Percentiles rank a stretch among this genome's conserved stretches.
Evolutionary conservation across 2,797 vertebrate genomes (phyloP).

Genomic region (Microhierax caerulescens): DNA sequence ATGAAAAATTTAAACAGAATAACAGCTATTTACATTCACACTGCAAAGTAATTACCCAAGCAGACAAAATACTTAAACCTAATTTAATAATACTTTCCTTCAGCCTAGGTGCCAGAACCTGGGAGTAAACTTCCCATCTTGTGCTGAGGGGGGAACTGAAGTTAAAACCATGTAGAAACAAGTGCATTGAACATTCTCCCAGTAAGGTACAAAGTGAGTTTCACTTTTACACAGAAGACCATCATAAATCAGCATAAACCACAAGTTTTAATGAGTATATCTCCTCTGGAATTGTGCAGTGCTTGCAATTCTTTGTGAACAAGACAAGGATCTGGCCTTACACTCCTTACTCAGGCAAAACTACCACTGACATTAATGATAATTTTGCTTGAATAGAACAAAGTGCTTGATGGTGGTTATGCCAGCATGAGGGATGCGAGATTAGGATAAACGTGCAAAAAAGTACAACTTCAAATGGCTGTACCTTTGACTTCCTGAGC

Average conservation of each 20-base stretch:
- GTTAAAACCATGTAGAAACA: constrained; percentile 45
- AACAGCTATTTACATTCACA: constrained; percentile 73
- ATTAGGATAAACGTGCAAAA: constrained; percentile 25
- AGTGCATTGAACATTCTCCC: constrained; percentile 28
- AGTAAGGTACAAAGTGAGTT: not conserved
- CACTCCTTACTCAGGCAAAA: constrained; percentile 46
- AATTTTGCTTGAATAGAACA: constrained; percentile 51
- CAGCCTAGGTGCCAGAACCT: constrained; percentile 65
- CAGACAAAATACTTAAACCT: constrained; percentile 69
- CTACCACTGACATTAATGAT: constrained; percentile 50
- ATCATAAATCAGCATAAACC: constrained; percentile 30
- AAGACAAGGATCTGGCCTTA: constrained; percentile 16
- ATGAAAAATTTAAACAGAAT: constrained; percentile 73
- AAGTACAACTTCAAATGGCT: constrained; percentile 38
- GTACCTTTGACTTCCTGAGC: constrained; percentile 51
- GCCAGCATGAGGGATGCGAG: constrained; percentile 1
- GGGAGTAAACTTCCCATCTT: constrained; percentile 55
- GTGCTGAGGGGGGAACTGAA: constrained; percentile 9
- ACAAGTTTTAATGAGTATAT: constrained; percentile 57
- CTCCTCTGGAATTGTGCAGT: constrained; percentile 50
- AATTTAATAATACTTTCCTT: constrained; percentile 72
- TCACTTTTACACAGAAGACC: constrained; percentile 45
- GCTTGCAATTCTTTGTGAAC: constrained; percentile 41
- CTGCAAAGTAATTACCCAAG: constrained; percentile 69
- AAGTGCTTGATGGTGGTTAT: constrained; percentile 13